Evolutionary conservation across 2,113 vertebrate species (phyloP).

Genomic region (Atrichornis clamosus): DNA sequence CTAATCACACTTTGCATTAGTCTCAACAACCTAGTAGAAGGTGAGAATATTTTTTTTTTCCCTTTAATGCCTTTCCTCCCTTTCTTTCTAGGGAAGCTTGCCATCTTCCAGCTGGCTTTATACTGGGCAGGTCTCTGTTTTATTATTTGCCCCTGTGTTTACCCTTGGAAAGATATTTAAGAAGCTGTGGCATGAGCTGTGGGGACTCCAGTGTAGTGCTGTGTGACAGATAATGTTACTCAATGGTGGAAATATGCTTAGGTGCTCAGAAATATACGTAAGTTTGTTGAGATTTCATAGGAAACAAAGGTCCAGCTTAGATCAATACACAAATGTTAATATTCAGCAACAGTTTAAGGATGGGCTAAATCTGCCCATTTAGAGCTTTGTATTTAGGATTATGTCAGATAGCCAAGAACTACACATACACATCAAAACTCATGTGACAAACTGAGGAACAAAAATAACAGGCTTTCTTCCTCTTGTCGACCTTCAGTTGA

Average conservation of each 20-base stretch:
- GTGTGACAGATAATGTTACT: not conserved
- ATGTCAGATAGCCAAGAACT: not conserved
- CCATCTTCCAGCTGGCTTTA: not conserved
- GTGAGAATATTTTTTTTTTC: not conserved
- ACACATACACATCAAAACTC: accelerated
- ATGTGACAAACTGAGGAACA: not conserved
- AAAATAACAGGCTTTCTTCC: not conserved
- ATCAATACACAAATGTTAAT: not conserved
- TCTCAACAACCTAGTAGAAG: not conserved
- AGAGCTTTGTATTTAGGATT: not conserved
- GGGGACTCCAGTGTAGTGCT: not conserved
- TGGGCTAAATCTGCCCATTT: not conserved
- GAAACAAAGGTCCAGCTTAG: not conserved
- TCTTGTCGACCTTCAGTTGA: not conserved
- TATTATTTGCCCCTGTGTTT: not conserved
- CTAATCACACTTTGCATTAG: not conserved
- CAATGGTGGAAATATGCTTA: not conserved
- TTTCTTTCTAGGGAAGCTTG: not conserved
- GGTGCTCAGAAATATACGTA: not conserved
- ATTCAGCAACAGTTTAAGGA: not conserved
- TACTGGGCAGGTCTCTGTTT: not conserved
- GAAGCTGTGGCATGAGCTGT: not conserved
- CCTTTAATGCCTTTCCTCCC: not conserved
- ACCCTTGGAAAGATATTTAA: not conserved
- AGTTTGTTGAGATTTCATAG: not conserved